A percentile compares a stretch with the other conserved stretches of the same genome.
Conservation (phyloP, 35 echinoderm and acorn worm genomes). For the Ophiothrix spiculata region DNA sequence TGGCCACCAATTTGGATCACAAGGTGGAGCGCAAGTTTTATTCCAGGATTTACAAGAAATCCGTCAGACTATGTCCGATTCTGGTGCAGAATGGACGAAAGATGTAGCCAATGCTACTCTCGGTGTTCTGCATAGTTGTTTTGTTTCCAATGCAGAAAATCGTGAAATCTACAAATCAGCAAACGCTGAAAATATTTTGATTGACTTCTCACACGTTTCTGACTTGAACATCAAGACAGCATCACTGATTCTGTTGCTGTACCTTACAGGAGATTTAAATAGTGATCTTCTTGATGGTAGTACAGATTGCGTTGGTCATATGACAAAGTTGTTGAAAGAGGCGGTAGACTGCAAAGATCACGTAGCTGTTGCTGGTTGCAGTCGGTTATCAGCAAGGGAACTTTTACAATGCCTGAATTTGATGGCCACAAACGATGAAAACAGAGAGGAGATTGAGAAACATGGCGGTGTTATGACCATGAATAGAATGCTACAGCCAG, state of each 20-base stretch:
- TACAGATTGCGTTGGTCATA: slow-evolving; percentile 27
- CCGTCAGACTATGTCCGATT: neutral
- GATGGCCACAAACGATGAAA: slow-evolving; percentile 48
- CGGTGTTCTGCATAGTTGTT: neutral
- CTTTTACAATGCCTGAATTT: slow-evolving; percentile 44
- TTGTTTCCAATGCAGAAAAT: neutral
- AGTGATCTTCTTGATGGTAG: slow-evolving; percentile 9
- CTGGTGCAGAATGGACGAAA: neutral
- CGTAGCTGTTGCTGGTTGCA: slow-evolving; percentile 19
- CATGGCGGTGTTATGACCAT: slow-evolving; percentile 28
- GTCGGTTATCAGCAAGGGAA: slow-evolving; percentile 33
- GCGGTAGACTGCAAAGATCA: slow-evolving; percentile 47
- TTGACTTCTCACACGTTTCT: neutral
- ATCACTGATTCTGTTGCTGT: neutral
- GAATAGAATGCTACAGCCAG: slow-evolving; percentile 18
- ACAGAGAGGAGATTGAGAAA: slow-evolving; percentile 57
- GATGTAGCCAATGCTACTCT: neutral
- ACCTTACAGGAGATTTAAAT: neutral
- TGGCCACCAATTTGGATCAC: neutral
- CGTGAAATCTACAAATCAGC: neutral
- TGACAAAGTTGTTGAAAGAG: slow-evolving; percentile 47
- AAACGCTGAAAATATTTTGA: neutral
- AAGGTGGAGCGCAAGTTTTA: neutral
- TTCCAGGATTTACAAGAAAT: neutral
- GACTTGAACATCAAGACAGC: neutral